phyloP scores from a whole-genome alignment of 2,113 vertebrate genomes.

The Cacatua alba region DNA sequence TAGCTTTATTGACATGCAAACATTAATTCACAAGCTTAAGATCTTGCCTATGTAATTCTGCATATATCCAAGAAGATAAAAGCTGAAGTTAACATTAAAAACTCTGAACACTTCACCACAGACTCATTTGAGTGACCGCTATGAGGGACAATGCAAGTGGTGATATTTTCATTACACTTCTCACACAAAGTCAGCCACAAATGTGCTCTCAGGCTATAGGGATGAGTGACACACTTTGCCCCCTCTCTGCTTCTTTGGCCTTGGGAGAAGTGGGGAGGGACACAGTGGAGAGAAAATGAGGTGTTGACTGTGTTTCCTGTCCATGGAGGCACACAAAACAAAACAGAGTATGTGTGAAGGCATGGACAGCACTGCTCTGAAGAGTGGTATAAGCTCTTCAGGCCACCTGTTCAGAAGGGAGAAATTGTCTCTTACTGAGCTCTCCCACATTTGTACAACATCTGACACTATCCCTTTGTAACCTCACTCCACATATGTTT shows the following conservation, averaged over 20 bases:
- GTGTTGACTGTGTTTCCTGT: not conserved
- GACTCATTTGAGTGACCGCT: not conserved
- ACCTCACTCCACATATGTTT: not conserved
- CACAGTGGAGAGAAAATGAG: not conserved
- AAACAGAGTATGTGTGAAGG: not conserved
- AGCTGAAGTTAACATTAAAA: not conserved
- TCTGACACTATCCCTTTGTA: not conserved
- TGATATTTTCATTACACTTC: not conserved
- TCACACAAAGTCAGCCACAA: not conserved
- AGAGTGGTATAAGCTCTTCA: not conserved
- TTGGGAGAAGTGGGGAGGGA: not conserved
- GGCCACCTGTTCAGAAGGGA: not conserved
- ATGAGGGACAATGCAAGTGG: not conserved
- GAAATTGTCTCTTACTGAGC: not conserved
- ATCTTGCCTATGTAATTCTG: not conserved
- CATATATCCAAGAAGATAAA: not conserved
- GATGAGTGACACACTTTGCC: not conserved
- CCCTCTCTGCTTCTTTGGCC: not conserved
- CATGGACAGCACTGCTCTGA: not conserved
- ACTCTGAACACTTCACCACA: not conserved
- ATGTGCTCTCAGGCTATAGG: rapidly evolving
- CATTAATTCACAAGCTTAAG: not conserved
- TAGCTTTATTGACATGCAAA: not conserved
- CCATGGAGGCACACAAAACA: not conserved
- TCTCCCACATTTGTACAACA: not conserved